A percentile compares a stretch with the other conserved stretches of the same genome.
Conservation (phyloP, 2,113 vertebrate genomes). For the Ceuthmochares aereus region DNA sequence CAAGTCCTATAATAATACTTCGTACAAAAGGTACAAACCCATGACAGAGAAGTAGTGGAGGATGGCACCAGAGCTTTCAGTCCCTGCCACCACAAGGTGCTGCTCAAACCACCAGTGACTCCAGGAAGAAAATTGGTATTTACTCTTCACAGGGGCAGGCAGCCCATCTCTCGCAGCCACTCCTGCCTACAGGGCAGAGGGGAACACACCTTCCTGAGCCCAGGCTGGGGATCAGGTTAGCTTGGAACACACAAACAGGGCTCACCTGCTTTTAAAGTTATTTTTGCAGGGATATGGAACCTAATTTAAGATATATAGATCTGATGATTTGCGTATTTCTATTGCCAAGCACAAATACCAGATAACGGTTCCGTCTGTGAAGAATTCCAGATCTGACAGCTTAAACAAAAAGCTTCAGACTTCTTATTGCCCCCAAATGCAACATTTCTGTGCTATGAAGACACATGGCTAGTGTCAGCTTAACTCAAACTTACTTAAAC, state of each 20-base stretch:
- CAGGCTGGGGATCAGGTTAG: no score
- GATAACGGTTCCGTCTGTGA: not conserved
- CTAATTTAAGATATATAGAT: not conserved
- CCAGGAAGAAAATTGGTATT: not conserved
- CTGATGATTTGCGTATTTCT: not conserved
- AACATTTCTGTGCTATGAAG: not conserved
- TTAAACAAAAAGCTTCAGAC: not conserved
- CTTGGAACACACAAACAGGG: fast-evolving
- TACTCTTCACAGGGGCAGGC: no score
- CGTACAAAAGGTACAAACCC: no score
- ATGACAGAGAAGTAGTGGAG: no score
- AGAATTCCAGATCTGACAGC: not conserved
- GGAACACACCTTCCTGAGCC: not conserved
- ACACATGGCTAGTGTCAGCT: not conserved
- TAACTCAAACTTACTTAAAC: not conserved
- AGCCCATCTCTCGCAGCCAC: fast-evolving
- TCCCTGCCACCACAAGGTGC: not conserved
- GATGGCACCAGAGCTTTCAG: not conserved
- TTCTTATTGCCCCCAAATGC: not conserved
- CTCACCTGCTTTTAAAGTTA: not conserved
- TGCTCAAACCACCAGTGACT: not conserved
- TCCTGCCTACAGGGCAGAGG: not conserved
- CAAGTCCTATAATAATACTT: not conserved
- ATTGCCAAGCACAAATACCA: not conserved
- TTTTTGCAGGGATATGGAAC: not conserved